A percentile compares a stretch with the other conserved stretches of the same genome.
These are phyloP conservation scores for Alethe castanea DNA, from an alignment of 2,113 vertebrate species.

Conservation along the genomic window DNA sequence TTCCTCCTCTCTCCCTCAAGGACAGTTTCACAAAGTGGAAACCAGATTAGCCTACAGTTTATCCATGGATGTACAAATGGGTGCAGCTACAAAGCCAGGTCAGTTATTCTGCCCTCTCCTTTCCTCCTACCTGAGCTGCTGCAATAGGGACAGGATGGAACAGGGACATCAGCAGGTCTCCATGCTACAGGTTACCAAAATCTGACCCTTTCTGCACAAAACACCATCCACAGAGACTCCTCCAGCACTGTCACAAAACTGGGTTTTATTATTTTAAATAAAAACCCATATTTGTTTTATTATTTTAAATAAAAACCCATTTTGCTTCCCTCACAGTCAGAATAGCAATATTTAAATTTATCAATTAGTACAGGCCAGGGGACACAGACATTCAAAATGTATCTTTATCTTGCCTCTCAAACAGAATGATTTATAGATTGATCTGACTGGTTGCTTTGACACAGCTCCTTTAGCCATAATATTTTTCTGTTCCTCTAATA, in stretches of 20 bases:
- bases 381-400: background rate
- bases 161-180: background rate
- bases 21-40: background rate
- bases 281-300: background rate
- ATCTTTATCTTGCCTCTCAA: background rate
- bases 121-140: background rate
- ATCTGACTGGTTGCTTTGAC: conserved; percentile 22
- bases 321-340: background rate
- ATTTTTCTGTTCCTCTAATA: conserved; percentile 21
- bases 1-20: background rate
- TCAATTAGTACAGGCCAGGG: background rate
- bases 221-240: background rate
- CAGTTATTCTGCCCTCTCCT: background rate
- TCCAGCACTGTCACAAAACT: background rate
- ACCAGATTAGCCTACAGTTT: background rate
- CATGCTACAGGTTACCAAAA: background rate
- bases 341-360: background rate
- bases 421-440: background rate
- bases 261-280: background rate
- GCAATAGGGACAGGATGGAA: background rate
- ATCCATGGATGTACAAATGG: background rate
- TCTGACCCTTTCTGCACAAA: background rate
- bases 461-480: conserved; percentile 7
- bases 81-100: background rate
- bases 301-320: background rate